Conservation (phyloP, 2,888 invertebrate genomes). For the Chymomyza fuscimana region DNA sequence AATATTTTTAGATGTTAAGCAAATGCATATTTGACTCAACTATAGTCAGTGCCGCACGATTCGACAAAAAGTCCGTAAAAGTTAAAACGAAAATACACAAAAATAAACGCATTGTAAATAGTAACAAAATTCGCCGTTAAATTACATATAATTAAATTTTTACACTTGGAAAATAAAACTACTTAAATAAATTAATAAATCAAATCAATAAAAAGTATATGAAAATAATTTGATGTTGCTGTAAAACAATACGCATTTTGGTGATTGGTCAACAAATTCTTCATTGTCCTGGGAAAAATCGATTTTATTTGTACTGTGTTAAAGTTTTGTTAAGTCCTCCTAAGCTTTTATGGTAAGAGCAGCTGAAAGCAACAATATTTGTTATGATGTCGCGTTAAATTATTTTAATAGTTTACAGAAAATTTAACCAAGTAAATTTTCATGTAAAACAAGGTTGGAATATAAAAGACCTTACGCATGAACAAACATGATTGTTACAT, state of each 20-base stretch:
- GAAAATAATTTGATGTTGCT: not conserved
- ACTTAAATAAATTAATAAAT: not conserved
- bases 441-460: slow-evolving; percentile 23
- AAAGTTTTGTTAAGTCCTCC: slow-evolving; percentile 43
- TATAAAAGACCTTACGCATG: slow-evolving; percentile 46
- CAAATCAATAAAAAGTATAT: slow-evolving; percentile 1
- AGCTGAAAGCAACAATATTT: slow-evolving; percentile 3
- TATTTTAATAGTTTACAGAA: slow-evolving; percentile 11
- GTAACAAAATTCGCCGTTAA: not conserved
- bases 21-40: slow-evolving; percentile 29
- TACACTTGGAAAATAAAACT: not conserved
- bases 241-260: slow-evolving; percentile 1
- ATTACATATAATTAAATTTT: not conserved
- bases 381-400: not conserved
- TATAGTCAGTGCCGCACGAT: slow-evolving; percentile 28
- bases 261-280: slow-evolving; percentile 43
- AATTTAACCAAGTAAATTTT: slow-evolving; percentile 13
- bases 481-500: slow-evolving; percentile 79
- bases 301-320: slow-evolving; percentile 56
- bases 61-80: not conserved
- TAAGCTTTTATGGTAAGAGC: slow-evolving; percentile 48
- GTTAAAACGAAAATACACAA: not conserved
- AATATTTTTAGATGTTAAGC: slow-evolving; percentile 21
- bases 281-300: slow-evolving; percentile 68
- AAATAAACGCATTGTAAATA: not conserved